A percentile compares a stretch with the other conserved stretches of the same genome.
These are phyloP conservation scores for Cyclophora punctaria DNA, from an alignment of 2,888 invertebrate genomes.

Conservation along the genomic window DNA sequence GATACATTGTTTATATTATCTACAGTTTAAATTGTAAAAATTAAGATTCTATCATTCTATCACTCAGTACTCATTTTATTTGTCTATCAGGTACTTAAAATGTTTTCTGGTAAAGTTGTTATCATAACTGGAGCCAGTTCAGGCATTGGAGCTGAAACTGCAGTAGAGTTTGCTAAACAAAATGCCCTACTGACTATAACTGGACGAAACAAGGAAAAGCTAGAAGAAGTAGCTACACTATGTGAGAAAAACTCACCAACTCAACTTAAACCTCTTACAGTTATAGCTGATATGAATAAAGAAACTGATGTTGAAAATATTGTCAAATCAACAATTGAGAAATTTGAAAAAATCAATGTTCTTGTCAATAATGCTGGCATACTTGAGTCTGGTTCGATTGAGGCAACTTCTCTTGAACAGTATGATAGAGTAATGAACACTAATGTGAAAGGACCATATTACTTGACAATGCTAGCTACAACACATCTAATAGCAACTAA, in stretches of 20 bases:
- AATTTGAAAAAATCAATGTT: slow-evolving; percentile 82
- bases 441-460: slow-evolving; percentile 86
- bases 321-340: slow-evolving; percentile 78
- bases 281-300: slow-evolving; percentile 79
- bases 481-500: slow-evolving; percentile 87
- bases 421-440: slow-evolving; percentile 91
- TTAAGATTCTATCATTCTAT: background rate
- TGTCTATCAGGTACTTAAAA: slow-evolving; percentile 31
- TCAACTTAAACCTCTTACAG: slow-evolving; percentile 63
- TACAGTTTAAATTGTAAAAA: background rate
- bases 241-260: slow-evolving; percentile 62
- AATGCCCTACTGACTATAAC: slow-evolving; percentile 78
- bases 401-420: slow-evolving; percentile 86
- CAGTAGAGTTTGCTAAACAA: slow-evolving; percentile 78
- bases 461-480: slow-evolving; percentile 87
- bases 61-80: slow-evolving; percentile 8
- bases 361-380: slow-evolving; percentile 93
- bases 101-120: slow-evolving; percentile 75
- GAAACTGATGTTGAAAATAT: slow-evolving; percentile 80
- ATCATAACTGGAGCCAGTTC: slow-evolving; percentile 82
- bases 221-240: slow-evolving; percentile 76
- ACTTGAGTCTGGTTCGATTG: slow-evolving; percentile 85
- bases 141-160: slow-evolving; percentile 83
- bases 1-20: too few species aligned
- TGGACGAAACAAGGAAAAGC: slow-evolving; percentile 81